These are phyloP conservation scores for Leucoraja erinaceus DNA, from an alignment of 2,113 vertebrate genomes.

Conservation along the genomic window DNA sequence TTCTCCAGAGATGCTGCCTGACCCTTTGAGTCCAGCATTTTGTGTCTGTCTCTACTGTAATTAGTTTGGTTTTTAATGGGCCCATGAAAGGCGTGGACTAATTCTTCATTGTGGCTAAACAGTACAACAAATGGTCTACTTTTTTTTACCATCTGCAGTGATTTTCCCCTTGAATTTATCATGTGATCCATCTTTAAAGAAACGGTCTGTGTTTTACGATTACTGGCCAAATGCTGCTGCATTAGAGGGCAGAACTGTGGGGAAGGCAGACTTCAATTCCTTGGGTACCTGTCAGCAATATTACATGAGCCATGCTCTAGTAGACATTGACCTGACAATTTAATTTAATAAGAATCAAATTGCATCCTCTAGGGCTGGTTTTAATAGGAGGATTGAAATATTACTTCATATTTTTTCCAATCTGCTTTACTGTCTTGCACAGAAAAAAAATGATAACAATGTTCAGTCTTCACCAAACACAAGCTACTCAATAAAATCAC, in stretches of 20 bases:
- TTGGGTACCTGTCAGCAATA: neutral
- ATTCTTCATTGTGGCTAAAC: no score
- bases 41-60: no score
- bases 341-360: conserved; percentile 11
- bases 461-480: neutral
- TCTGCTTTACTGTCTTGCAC: conserved; percentile 11
- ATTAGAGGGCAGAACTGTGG: neutral
- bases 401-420: neutral
- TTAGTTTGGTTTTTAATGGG: no score
- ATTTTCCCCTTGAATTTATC: neutral
- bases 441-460: neutral
- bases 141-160: no score
- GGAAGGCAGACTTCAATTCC: neutral
- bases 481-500: neutral
- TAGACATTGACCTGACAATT: neutral
- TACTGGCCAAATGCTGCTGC: neutral
- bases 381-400: conserved; percentile 3
- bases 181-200: neutral
- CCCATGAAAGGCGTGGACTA: no score
- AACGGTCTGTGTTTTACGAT: neutral
- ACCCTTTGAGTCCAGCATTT: no score
- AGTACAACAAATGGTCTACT: no score
- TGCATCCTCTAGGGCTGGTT: neutral
- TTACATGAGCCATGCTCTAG: neutral
- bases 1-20: no score